Base-by-base conservation (phyloP, 1,140 invertebrate species). In the Hormaphis cornu region DNA sequence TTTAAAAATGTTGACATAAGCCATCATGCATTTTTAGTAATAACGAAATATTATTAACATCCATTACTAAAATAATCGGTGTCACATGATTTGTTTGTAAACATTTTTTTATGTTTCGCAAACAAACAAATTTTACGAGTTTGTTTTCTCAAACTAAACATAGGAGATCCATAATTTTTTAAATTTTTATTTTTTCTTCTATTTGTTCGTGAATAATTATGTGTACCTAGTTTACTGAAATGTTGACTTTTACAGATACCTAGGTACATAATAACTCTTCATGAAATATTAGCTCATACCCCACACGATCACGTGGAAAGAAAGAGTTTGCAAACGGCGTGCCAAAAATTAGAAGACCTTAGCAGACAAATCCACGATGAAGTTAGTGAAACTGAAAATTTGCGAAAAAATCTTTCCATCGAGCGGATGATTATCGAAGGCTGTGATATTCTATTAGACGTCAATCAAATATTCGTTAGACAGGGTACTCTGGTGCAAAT, bases 391-490 rank as follows among this genome's bases (percentile, higher is more conserved):
- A 97, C 93, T 0, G 93, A 96, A 79, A 95, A 95, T 80, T 83
- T 96, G 48, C 79, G 93, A 18, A 95, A 95, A 77, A 96, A 96
- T 77, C 80, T 97, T 71, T 90, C 92, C 0, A 91, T 95, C 18
- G 93, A 97, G 79, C 81, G 93, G 69, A 95, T 96, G 91, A 96
- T 97, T 56, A 87, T 94, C 1, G 93, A 95, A 78, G 93, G 93
- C 4, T 97, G 93, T 80, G 93, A 96, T 78, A 94, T 96, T 74
- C 81, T 96, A 48, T 80, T 97, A 30, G 93, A 97, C 76, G 92
- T 95, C 16, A 95, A 95, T 80, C 93, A 97, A 82, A 90, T 93
- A 16, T 92, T 91, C 78, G 89, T 92, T 20, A 81, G 89, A 73
- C 89, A 92, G 84, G 89, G 88, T 72, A 83, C 82, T 66, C 77